Conservation (phyloP, 2,113 vertebrate genomes). For the Picathartes gymnocephalus region DNA sequence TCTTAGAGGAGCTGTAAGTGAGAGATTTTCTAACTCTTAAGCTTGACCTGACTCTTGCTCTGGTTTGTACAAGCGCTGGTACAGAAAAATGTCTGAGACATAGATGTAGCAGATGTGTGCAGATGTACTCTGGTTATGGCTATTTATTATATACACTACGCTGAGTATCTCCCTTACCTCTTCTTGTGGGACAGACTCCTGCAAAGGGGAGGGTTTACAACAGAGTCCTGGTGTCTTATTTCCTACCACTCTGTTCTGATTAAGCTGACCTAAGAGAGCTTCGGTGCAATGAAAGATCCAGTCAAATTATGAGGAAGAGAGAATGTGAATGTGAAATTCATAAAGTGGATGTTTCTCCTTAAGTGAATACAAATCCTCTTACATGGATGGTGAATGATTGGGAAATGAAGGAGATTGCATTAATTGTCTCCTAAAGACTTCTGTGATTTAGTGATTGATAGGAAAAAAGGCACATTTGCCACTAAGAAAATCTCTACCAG, state of each 20-base stretch:
- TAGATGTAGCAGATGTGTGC: too few relatives aligned
- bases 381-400: neutral
- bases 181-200: neutral
- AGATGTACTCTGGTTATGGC: neutral
- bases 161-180: neutral
- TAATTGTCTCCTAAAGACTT: neutral
- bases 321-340: neutral
- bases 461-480: neutral
- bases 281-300: neutral
- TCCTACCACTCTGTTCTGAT: neutral
- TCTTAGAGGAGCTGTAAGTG: neutral
- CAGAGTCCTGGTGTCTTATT: neutral
- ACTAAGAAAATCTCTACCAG: neutral
- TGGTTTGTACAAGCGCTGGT: neutral
- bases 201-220: neutral
- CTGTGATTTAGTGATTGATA: neutral
- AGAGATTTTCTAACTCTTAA: neutral
- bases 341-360: neutral
- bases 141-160: neutral
- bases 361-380: neutral
- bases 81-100: neutral
- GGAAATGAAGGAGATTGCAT: neutral
- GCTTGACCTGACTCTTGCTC: neutral
- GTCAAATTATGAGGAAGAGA: neutral
- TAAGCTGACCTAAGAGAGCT: neutral